A percentile compares a stretch with the other conserved stretches of the same genome.
phyloP scores from a whole-genome alignment of 2,113 vertebrate species.

The Pavo muticus region DNA sequence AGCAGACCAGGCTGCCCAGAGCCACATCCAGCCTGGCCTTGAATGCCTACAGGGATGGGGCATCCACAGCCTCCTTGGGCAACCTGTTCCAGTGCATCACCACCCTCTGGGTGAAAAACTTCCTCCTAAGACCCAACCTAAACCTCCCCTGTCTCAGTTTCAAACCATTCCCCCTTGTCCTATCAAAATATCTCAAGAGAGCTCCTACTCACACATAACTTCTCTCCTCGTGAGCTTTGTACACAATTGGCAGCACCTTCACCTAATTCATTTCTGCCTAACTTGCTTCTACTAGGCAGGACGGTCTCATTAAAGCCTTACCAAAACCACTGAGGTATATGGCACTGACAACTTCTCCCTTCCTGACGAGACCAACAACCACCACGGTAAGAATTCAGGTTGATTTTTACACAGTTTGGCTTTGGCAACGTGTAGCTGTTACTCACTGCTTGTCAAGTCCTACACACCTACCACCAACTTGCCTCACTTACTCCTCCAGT shows the following conservation, averaged over 20 bases:
- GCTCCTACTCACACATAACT: neutral
- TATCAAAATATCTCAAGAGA: neutral
- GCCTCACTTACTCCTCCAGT: neutral
- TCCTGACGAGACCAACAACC: neutral
- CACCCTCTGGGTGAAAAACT: too few relatives aligned
- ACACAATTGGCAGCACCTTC: neutral
- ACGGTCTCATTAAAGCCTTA: neutral
- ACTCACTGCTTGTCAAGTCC: neutral
- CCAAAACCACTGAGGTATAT: fast-evolving
- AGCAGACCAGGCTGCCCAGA: too few relatives aligned
- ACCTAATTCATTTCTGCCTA: fast-evolving
- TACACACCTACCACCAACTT: neutral
- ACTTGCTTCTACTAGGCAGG: neutral
- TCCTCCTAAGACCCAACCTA: too few relatives aligned
- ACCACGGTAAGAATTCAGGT: neutral
- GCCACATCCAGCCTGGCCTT: too few relatives aligned
- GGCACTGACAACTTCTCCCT: neutral
- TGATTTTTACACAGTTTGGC: neutral
- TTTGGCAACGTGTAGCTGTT: neutral
- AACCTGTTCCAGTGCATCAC: too few relatives aligned
- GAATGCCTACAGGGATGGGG: too few relatives aligned
- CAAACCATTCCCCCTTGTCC: too few relatives aligned
- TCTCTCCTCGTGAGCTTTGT: fast-evolving
- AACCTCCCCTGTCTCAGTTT: too few relatives aligned
- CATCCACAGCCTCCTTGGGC: too few relatives aligned